A percentile compares a stretch with the other conserved stretches of the same genome.
Evolutionary conservation across 2,113 vertebrate species (phyloP).

Genomic region (Brachyhypopomus gauderio): DNA sequence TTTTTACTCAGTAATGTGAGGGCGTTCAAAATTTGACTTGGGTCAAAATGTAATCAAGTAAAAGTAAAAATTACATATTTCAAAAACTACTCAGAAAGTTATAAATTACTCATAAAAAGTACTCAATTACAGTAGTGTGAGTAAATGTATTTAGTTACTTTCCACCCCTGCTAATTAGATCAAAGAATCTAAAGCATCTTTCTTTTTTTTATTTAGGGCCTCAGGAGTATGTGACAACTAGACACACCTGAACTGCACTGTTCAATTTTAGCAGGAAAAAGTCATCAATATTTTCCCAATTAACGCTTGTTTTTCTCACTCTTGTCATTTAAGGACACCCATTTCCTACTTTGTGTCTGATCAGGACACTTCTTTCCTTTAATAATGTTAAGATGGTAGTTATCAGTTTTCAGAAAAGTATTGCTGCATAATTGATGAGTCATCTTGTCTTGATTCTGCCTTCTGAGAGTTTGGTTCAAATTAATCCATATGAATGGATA

Average conservation of each 20-base stretch:
- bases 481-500: not conserved
- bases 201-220: not conserved
- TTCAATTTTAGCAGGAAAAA: slow-evolving; percentile 2
- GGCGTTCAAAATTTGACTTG: no score
- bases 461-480: slow-evolving; percentile 31
- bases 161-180: no score
- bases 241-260: not conserved
- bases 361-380: slow-evolving; percentile 32
- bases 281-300: slow-evolving; percentile 3
- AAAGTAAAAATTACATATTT: no score
- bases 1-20: no score
- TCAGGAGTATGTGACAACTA: not conserved
- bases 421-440: slow-evolving; percentile 43
- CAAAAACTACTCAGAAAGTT: no score
- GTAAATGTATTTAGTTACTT: no score
- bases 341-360: slow-evolving; percentile 8
- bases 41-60: no score
- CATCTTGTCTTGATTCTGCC: slow-evolving; percentile 46
- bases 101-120: no score
- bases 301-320: not conserved
- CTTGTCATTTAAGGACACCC: slow-evolving; percentile 36
- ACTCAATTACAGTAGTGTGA: no score
- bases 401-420: slow-evolving; percentile 53
- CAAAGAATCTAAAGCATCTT: not conserved
- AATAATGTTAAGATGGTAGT: slow-evolving; percentile 48